These are phyloP conservation scores for Cryptoprocta ferox DNA, from an alignment of 2,797 vertebrate genomes.

Conservation along the genomic window DNA sequence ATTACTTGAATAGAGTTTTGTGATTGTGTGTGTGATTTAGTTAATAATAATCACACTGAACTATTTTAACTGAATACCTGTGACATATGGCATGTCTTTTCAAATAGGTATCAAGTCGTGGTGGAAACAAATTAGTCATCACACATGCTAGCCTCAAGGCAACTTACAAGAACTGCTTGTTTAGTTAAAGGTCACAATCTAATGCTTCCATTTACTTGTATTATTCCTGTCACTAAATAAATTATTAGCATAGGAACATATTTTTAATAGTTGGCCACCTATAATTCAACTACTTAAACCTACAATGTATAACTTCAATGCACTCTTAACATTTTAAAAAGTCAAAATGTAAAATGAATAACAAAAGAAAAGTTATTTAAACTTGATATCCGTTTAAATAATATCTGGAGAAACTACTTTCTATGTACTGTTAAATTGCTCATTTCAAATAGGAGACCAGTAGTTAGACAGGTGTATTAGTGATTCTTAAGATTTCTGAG, in stretches of 20 bases:
- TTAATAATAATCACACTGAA: constrained; percentile 76
- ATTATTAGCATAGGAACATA: constrained; percentile 49
- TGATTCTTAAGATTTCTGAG: neutral
- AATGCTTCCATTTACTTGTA: constrained; percentile 69
- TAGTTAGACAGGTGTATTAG: neutral
- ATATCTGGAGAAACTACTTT: constrained; percentile 23
- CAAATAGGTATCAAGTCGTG: constrained; percentile 67
- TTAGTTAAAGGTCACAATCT: constrained; percentile 83
- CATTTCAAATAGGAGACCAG: neutral
- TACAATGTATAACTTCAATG: constrained; percentile 59
- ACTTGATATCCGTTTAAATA: neutral
- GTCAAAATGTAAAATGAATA: constrained; percentile 38
- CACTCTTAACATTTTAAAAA: constrained; percentile 67
- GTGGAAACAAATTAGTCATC: constrained; percentile 76
- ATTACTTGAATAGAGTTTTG: constrained; percentile 75
- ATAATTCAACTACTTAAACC: constrained; percentile 69
- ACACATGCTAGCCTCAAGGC: constrained; percentile 70
- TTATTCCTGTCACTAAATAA: constrained; percentile 69
- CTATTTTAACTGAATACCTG: constrained; percentile 70
- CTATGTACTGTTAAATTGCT: neutral
- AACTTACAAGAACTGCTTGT: constrained; percentile 76
- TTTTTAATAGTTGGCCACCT: constrained; percentile 63
- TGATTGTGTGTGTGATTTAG: constrained; percentile 75
- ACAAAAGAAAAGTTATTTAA: constrained; percentile 62
- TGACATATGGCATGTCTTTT: constrained; percentile 76